These are phyloP conservation scores for Drosophila auraria DNA, from an alignment of 1,140 invertebrate species.

Conservation along the genomic window DNA sequence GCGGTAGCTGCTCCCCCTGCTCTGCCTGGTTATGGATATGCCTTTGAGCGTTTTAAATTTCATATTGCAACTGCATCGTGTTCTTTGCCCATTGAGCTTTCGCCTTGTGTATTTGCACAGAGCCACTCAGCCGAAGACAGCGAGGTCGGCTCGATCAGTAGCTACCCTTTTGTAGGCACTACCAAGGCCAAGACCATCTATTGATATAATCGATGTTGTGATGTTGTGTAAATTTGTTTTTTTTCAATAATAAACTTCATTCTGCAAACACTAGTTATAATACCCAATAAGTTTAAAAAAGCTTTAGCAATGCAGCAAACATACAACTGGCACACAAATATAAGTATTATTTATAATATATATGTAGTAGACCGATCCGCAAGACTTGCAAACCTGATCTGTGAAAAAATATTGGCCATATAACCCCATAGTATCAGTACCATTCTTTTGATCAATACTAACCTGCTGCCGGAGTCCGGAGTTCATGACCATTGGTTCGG, in stretches of 20 bases:
- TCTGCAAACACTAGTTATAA: neutral
- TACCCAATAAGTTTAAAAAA: neutral
- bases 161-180: neutral
- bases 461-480: neutral
- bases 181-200: too few relatives aligned
- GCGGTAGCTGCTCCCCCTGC: slow-evolving; percentile 19
- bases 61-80: slow-evolving; percentile 75
- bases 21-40: slow-evolving; percentile 78
- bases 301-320: too few relatives aligned
- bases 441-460: neutral
- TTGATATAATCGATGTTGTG: too few relatives aligned
- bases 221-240: too few relatives aligned
- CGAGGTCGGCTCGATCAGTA: slow-evolving; percentile 27
- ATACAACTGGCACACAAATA: neutral
- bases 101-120: slow-evolving; percentile 56
- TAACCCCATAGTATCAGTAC: neutral
- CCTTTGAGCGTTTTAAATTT: slow-evolving; percentile 84
- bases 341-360: too few relatives aligned
- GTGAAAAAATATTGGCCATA: neutral
- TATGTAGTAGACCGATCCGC: neutral
- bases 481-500: slow-evolving; percentile 8
- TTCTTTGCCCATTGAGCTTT: slow-evolving; percentile 46
- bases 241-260: too few relatives aligned
- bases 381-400: neutral
- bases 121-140: slow-evolving; percentile 26